Percentiles rank a stretch among this genome's conserved stretches.
phyloP scores from a whole-genome alignment of 2,113 vertebrate genomes.

The Chloropsis cyanopogon region DNA sequence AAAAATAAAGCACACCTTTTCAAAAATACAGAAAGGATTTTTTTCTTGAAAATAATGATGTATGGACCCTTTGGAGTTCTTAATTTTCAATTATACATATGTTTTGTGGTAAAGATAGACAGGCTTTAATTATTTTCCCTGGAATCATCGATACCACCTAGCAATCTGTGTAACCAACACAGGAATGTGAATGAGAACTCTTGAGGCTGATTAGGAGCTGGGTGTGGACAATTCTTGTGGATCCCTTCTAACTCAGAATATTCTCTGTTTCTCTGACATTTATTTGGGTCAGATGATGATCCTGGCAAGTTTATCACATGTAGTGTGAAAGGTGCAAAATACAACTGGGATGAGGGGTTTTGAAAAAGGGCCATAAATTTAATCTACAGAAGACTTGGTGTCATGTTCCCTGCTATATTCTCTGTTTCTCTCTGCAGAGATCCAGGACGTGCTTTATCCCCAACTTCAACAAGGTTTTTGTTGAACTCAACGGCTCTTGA shows the following conservation, averaged over 20 bases:
- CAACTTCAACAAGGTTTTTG: neutral
- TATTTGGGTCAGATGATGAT: too few species aligned
- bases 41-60: neutral
- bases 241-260: neutral
- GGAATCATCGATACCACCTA: neutral
- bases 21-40: neutral
- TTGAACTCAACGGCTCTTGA: neutral
- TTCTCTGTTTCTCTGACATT: neutral
- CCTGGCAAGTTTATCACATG: neutral
- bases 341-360: neutral
- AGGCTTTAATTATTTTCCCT: neutral
- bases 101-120: neutral
- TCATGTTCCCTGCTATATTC: neutral
- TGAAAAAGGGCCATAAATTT: neutral
- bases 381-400: neutral
- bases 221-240: accelerated
- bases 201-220: neutral
- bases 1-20: neutral
- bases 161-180: neutral
- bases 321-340: neutral
- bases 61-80: neutral
- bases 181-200: neutral
- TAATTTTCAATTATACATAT: neutral
- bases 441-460: too few species aligned
- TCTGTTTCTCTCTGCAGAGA: neutral